A percentile compares a stretch with the other conserved stretches of the same genome.
These are phyloP conservation scores for Decapterus maruadsi DNA, from an alignment of 2,797 vertebrate species.

Conservation along the genomic window DNA sequence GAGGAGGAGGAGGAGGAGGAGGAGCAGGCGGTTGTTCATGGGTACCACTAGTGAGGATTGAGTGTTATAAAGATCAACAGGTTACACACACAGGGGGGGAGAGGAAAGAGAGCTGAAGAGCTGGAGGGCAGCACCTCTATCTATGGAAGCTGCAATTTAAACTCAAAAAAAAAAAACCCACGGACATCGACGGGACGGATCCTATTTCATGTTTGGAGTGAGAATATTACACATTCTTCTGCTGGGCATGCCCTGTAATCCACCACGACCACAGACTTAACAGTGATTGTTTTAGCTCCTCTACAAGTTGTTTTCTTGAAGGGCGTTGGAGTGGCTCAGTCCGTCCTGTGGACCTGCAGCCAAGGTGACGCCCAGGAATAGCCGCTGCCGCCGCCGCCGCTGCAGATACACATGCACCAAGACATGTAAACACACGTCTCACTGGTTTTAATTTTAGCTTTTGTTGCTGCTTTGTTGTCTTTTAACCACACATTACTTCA, in stretches of 20 bases:
- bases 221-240: background rate
- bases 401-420: background rate
- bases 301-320: background rate
- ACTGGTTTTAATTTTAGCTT: background rate
- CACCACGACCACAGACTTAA: background rate
- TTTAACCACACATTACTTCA: background rate
- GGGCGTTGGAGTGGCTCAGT: background rate
- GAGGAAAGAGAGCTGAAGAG: slow-evolving; percentile 1
- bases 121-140: background rate
- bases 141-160: slow-evolving; percentile 3
- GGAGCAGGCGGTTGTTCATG: slow-evolving; percentile 19
- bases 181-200: slow-evolving; percentile 27
- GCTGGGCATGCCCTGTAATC: background rate
- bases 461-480: background rate
- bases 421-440: background rate
- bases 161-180: background rate
- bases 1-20: slow-evolving; percentile 51
- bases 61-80: slow-evolving; percentile 55
- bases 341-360: background rate
- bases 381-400: background rate
- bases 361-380: slow-evolving; percentile 1
- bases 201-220: background rate
- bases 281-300: background rate
- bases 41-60: slow-evolving; percentile 6
- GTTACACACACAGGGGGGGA: slow-evolving; percentile 3